These are phyloP conservation scores for Achlya flavicornis DNA, from an alignment of 2,888 invertebrate species.

Conservation along the genomic window DNA sequence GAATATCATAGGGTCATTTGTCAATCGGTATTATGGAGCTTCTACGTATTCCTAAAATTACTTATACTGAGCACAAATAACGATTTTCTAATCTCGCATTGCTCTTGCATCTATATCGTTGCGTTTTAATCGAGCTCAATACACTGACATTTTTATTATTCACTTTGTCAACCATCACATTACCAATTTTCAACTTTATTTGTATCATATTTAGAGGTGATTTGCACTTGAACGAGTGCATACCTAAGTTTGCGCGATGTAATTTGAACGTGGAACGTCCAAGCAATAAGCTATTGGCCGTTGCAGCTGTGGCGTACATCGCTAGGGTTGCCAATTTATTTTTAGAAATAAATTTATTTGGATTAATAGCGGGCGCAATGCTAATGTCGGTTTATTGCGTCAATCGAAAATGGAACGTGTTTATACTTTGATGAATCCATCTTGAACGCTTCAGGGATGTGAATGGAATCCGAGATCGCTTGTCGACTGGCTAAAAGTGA, in stretches of 20 bases:
- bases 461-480: slow-evolving; percentile 35
- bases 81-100: slow-evolving; percentile 49
- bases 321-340: slow-evolving; percentile 77
- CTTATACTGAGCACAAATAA: slow-evolving; percentile 21
- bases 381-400: slow-evolving; percentile 66
- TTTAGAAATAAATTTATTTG: slow-evolving; percentile 72
- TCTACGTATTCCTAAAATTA: slow-evolving; percentile 33
- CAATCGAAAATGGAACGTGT: slow-evolving; percentile 52
- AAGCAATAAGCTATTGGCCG: slow-evolving; percentile 74
- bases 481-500: slow-evolving; percentile 9
- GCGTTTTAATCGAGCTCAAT: slow-evolving; percentile 56
- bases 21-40: slow-evolving; percentile 39
- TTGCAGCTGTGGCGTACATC: slow-evolving; percentile 66
- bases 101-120: slow-evolving; percentile 52
- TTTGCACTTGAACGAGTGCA: slow-evolving; percentile 23
- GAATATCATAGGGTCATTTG: slow-evolving; percentile 28
- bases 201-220: slow-evolving; percentile 11
- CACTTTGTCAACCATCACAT: slow-evolving; percentile 19
- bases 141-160: slow-evolving; percentile 37
- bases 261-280: slow-evolving; percentile 66
- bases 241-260: slow-evolving; percentile 50
- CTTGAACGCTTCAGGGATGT: slow-evolving; percentile 20
- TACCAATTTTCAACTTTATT: slow-evolving; percentile 21
- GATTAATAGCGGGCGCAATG: slow-evolving; percentile 64
- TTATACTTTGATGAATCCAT: slow-evolving; percentile 26